Base-by-base conservation (phyloP, 2,888 invertebrate genomes). In the Heliothis peltigera region DNA sequence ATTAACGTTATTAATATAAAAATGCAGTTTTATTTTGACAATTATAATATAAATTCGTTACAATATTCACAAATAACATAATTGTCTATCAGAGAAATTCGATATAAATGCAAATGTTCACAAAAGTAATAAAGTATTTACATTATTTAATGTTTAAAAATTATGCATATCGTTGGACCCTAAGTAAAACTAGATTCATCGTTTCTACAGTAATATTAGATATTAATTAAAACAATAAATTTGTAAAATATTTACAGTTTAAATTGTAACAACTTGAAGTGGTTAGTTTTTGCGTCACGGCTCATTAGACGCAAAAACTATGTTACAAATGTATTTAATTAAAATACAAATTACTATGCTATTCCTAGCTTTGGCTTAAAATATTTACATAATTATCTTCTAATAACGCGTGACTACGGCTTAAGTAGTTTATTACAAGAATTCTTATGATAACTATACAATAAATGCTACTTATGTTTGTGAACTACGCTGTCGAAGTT, bases 301-400 rank as follows among this genome's bases (percentile, higher is more conserved):
- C 93, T 93, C 93, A 92, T 82, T 77, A 88, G 91, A 91, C 92
- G 87, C 89, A 89, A 88, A 87, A 84, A 89, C 93, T 92, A 90
- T 74, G 64, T 58, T 61, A 51, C 53, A 67, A 69, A 54, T 52
- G 8, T 2, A 28, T 49, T 32, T 68, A 48, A 49, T 63, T 53
- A 49, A 12, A 60, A 12, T 63, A 52, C 25, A 19, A 55, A 51
- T 47, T 64, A 55, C 10, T 42, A 39, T 4, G 25, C 43, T 75
- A 69, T 35, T n/a, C 18, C 47, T 64, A 57, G 51, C 52, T 69
- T 71, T 70, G 65, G 70, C 62, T 67, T 63, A 70, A 0, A 69
- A 53, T 70, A 75, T 70, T 62, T 57, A 75, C 70, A 54, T 56
- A 39, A 8, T 46, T 48, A 12, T 21, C 39, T 60, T 47, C 22